Percentiles rank a stretch among this genome's conserved stretches.
These are phyloP conservation scores for Masticophis lateralis DNA, from an alignment of 2,797 vertebrate species.

Conservation along the genomic window DNA sequence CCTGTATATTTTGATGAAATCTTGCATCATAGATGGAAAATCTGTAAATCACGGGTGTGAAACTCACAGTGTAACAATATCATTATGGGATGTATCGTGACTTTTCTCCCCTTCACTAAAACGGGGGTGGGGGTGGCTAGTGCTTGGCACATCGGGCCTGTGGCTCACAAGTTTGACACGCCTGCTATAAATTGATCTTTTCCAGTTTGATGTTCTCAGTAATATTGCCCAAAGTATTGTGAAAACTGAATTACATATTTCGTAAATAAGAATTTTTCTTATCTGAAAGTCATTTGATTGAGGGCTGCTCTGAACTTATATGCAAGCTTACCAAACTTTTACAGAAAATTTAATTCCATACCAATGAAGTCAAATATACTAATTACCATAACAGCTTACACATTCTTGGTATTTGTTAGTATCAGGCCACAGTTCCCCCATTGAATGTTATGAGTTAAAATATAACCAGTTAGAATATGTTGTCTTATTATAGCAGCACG, in stretches of 20 bases:
- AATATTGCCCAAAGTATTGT: neutral
- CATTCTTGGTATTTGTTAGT: neutral
- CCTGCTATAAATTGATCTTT: neutral
- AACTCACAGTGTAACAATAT: too few relatives aligned
- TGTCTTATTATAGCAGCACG: neutral
- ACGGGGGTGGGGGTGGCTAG: too few relatives aligned
- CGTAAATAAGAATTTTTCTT: neutral
- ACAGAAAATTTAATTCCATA: neutral
- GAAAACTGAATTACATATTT: neutral
- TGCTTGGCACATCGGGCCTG: too few relatives aligned
- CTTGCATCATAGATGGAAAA: neutral
- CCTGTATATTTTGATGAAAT: neutral
- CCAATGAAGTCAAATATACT: neutral
- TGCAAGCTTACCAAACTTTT: neutral
- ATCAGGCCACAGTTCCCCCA: neutral
- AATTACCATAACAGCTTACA: neutral
- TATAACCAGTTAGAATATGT: neutral
- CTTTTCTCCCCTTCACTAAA: too few relatives aligned
- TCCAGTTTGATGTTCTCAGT: neutral
- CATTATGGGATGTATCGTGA: too few relatives aligned
- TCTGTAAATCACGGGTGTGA: neutral
- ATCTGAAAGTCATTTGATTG: neutral
- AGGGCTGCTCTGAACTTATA: neutral
- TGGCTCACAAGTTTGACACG: too few relatives aligned
- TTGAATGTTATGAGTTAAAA: neutral